phyloP scores from a whole-genome alignment of 2,113 vertebrate genomes.

The Pedetes capensis region DNA sequence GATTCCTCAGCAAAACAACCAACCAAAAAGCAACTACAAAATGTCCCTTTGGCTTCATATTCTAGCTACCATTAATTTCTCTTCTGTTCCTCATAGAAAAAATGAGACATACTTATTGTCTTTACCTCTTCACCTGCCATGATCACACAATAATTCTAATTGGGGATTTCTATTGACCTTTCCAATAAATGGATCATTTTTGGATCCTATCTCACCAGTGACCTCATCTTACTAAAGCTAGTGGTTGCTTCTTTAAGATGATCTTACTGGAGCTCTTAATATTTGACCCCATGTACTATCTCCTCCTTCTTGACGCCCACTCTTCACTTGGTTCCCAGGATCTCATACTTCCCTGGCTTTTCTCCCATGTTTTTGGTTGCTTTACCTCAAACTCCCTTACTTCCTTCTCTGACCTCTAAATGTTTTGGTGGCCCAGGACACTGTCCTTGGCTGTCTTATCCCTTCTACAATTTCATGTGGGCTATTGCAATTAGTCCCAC shows the following conservation, averaged over 20 bases:
- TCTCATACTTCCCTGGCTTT: neutral
- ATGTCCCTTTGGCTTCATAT: neutral
- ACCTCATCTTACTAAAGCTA: constrained; percentile 17
- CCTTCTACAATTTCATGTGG: constrained; percentile 1
- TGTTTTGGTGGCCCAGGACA: neutral
- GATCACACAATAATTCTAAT: constrained; percentile 11
- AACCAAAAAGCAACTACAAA: neutral
- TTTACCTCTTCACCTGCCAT: neutral
- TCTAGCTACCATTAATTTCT: neutral
- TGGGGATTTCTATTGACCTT: neutral
- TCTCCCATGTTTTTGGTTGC: neutral
- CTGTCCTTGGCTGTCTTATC: neutral
- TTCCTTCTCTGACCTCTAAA: neutral
- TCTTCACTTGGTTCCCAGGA: neutral
- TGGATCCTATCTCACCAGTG: constrained; percentile 5
- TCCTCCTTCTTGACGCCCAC: neutral
- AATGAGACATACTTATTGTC: neutral
- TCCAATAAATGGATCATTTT: constrained; percentile 1
- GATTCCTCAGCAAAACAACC: neutral
- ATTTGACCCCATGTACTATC: neutral
- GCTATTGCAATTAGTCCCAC: neutral
- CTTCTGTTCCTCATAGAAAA: neutral
- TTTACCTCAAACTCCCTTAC: neutral
- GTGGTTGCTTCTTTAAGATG: constrained; percentile 24
- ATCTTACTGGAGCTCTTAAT: constrained; percentile 26